Evolutionary conservation across 2,113 vertebrate genomes (phyloP), one percentile per base, ranked within the genome.

Genomic region (Lophotis ruficrista): DNA sequence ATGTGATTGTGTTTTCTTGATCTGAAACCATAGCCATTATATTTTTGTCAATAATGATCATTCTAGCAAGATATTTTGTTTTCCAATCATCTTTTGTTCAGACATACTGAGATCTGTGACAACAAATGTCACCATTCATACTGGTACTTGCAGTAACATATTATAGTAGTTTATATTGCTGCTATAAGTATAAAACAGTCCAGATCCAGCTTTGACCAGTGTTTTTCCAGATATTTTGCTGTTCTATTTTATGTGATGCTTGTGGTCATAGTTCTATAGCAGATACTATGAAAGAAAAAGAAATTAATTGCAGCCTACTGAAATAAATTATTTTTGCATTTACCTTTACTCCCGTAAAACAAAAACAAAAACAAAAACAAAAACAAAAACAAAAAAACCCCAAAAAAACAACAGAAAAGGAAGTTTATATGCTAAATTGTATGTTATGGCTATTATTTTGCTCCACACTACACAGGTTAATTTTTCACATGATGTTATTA

Each of bases 401-500:
- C n/a, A 30, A 28, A 47, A 12, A 19, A 57, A 43, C 14, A 43
- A 43, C 14, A n/a, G 12, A 57, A 33, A 35, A 30, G 6, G 15
- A 45, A 24, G 4, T 37, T 58, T 45, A 6, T 57, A 14, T 43
- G 10, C 43, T 92, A 73, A 76, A 89, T 50, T 4, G 0, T 21
- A 47, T 73, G 7, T 71, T 81, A 51, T 43, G 43, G 21, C 38
- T 80, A 47, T 30, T 6, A 27, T 71, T 91, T 91, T 83, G 14
- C 9, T 79, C 38, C 33, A 12, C 19, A 9, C 13, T 56, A 66
- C 21, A 43, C 25, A 89, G 28, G 7, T 19, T 66, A 83, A 43
- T 2, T 70, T 89, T 78, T 64, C 4, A 2, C 0, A 0, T 35
- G 15, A 14, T 56, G 23, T 58, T 84, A 62, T 38, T 84, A 31